A percentile compares a stretch with the other conserved stretches of the same genome.
Evolutionary conservation across 2,797 vertebrate species (phyloP).

Genomic region (Sebastiscus albofasciatus): DNA sequence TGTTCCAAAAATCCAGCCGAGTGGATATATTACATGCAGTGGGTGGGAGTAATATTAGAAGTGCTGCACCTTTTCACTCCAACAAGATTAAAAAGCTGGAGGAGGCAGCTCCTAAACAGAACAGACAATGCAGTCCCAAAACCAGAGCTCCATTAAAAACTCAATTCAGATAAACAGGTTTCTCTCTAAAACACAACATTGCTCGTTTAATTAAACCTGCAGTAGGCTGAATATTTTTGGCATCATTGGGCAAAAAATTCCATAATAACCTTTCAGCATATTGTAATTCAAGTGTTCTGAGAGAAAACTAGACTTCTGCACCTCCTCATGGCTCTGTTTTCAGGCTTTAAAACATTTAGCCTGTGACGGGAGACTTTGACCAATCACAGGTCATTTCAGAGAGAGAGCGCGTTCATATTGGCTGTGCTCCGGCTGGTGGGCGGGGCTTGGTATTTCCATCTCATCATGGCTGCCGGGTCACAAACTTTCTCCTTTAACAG

Average conservation of each 20-base stretch:
- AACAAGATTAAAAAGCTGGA: background rate
- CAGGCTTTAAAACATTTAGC: too few species aligned
- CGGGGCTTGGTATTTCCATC: too few species aligned
- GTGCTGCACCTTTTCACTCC: background rate
- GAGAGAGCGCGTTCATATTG: too few species aligned
- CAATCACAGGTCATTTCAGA: too few species aligned
- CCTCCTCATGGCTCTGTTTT: too few species aligned
- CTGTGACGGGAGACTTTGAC: too few species aligned
- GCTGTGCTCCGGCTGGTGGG: too few species aligned
- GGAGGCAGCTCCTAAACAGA: background rate
- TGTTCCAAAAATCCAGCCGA: background rate
- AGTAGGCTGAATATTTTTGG: background rate
- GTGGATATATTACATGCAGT: background rate
- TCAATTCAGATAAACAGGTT: background rate
- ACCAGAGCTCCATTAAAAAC: background rate
- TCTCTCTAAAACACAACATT: background rate
- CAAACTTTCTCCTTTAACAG: too few species aligned
- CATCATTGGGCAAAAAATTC: too few species aligned
- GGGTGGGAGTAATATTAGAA: background rate
- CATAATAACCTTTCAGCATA: too few species aligned
- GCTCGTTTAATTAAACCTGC: background rate
- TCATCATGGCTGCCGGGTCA: too few species aligned
- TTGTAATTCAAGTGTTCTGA: too few species aligned
- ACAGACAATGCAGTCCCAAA: background rate
- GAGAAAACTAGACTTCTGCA: accelerated